Evolutionary conservation across 2,113 vertebrate genomes (phyloP), one percentile per base, ranked within the genome.

Genomic region (Colaptes auratus): DNA sequence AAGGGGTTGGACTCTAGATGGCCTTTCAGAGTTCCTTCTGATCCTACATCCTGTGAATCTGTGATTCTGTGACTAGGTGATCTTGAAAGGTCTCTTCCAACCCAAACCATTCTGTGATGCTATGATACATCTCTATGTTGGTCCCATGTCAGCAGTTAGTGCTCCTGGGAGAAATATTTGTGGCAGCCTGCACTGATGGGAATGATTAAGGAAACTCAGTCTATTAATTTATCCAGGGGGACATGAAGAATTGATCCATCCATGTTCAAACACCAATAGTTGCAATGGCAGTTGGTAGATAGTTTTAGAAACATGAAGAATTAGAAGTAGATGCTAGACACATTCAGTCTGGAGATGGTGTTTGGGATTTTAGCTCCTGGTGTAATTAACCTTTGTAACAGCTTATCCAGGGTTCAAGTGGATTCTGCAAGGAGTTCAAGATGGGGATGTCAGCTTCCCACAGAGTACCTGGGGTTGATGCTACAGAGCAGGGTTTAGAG

Each of bases 191-290:
- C 1, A 1, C 81, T 81, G 2, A 2, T 39, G 31, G 42, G 21
- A 39, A 16, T 19, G 44, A 58, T 48, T 48, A n/a, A 67, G 65
- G 76, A 65, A 90, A 39, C 30, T 61, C 70, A 36, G 17, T 19
- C 20, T 63, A 9, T 50, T 18, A 4, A 14, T 73, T 85, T 63
- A 66, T 82, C 59, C 74, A 28, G 83, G 70, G 72, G 70, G 66
- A 78, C n/a, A 13, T 7, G 2, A 28, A 31, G 84, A 52, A 78
- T 78, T 50, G 74, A 87, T 93, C 89, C 46, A 7, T 19, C 71
- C 1, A 0, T 36, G 0, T 42, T 3, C 65, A 81, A 90, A 72
- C 23, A 46, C 27, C 1, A 0, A 25, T 0, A 5, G 52, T 52
- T 77, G 83, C 31, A 14, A 18, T 0, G 0, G 35, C 3, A 2